Evolutionary conservation across 2,888 invertebrate species (phyloP).

Genomic region (Chalcosyrphus nemorum): DNA sequence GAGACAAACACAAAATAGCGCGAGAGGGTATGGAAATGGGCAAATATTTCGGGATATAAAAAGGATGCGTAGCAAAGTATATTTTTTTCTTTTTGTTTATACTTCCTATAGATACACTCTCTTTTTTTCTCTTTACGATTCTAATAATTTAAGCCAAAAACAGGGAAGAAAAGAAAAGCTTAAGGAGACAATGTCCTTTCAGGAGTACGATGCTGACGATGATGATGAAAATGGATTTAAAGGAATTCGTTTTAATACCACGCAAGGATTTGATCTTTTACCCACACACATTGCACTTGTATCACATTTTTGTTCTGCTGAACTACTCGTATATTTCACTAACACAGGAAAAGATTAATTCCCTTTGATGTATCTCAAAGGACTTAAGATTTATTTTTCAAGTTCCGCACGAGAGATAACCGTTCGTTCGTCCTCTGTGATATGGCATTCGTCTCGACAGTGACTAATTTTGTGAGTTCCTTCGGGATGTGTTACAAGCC

Average conservation of each 20-base stretch:
- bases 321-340: too few relatives aligned
- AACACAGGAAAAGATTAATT: background rate
- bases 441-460: constrained; percentile 57
- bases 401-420: constrained; percentile 20
- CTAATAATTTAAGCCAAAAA: constrained; percentile 36
- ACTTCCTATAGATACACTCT: constrained; percentile 32
- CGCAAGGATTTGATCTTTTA: constrained; percentile 12
- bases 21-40: background rate
- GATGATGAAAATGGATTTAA: constrained; percentile 12
- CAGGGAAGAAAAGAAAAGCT: constrained; percentile 66
- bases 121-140: constrained; percentile 33
- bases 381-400: background rate
- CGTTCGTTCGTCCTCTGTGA: constrained; percentile 49
- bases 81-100: constrained; percentile 62
- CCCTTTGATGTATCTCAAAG: background rate
- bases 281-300: background rate
- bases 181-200: constrained; percentile 6
- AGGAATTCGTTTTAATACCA: background rate
- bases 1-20: background rate
- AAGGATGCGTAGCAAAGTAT: too few relatives aligned
- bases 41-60: constrained; percentile 48
- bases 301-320: background rate
- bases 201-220: constrained; percentile 16
- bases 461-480: constrained; percentile 57
- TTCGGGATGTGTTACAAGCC: constrained; percentile 53